Evolutionary conservation across 2,113 vertebrate genomes (phyloP).

Genomic region (Ptychochromis oligacanthus): DNA sequence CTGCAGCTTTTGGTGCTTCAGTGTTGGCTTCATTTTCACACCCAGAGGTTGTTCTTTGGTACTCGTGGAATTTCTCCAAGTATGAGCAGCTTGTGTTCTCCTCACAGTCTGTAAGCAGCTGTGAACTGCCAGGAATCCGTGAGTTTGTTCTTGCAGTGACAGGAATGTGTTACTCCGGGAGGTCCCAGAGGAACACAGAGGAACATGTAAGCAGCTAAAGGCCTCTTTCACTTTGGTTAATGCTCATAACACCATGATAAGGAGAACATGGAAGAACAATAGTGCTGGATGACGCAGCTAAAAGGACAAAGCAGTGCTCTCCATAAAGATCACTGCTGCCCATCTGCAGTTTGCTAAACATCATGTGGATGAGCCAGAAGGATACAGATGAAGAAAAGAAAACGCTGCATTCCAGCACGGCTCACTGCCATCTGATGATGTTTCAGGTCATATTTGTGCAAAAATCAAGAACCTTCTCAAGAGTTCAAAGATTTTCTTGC

Average conservation of each 20-base stretch:
- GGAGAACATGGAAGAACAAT: neutral
- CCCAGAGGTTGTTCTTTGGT: neutral
- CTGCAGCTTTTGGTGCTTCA: neutral
- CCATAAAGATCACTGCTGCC: neutral
- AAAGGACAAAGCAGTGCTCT: neutral
- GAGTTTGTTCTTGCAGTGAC: neutral
- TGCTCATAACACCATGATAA: neutral
- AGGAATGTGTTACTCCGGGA: no score
- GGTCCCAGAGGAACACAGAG: neutral
- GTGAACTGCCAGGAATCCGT: neutral
- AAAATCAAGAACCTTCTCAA: rapidly evolving
- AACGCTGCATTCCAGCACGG: neutral
- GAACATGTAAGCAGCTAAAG: neutral
- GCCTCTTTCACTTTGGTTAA: neutral
- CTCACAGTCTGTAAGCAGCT: neutral
- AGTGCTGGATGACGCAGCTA: neutral
- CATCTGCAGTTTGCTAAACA: neutral
- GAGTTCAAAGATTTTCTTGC: neutral
- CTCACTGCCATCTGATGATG: neutral
- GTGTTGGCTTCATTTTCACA: neutral
- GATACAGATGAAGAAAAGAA: neutral
- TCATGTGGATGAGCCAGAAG: neutral
- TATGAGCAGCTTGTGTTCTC: neutral
- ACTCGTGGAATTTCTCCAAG: neutral
- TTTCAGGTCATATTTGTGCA: neutral